Evolutionary conservation across 2,888 invertebrate genomes (phyloP), one percentile per base, ranked within the genome.

Genomic region (Standfussiana lucernea): DNA sequence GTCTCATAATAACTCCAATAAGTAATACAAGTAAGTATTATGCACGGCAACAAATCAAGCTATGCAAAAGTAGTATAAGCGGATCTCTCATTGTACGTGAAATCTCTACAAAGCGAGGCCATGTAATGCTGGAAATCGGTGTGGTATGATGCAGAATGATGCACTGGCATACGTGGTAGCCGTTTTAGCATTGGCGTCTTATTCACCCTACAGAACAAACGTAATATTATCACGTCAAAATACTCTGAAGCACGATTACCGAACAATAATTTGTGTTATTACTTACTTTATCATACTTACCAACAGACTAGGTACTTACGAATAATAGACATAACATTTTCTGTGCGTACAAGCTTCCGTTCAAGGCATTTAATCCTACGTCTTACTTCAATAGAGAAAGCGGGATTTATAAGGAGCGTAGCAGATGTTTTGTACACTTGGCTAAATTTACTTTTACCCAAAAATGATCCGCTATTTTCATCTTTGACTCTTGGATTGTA

Each of bases 371-470:
- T 87, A 90, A 90, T 90, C 88, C 85, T 73, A 62, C 79, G 53
- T 79, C 82, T 86, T 88, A 84, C 83, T 83, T 78, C 77, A 88
- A 89, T 85, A 83, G 84, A 89, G 87, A 88, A 86, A 87, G 80
- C 86, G 72, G 84, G 85, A 90, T 90, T 87, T 89, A 89, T 80
- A 83, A 88, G 80, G 79, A 84, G 74, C 65, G 83, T 78, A 83
- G 77, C 86, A 89, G 87, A 88, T 90, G 87, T 89, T 88, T 84
- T 84, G 86, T 86, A 87, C 84, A 88, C 85, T 88, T 83, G 53
- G 86, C 81, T 68, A 82, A 88, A 89, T 81, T 84, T 82, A 84
- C 84, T 82, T 81, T 81, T 75, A 62, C 21, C 28, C 10, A 53
- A 71, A 66, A 18, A 10, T 21, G 11, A 21, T 61, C 68, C 5